phyloP scores from a whole-genome alignment of 2,888 invertebrate species.

The Alentia gelatinosa region DNA sequence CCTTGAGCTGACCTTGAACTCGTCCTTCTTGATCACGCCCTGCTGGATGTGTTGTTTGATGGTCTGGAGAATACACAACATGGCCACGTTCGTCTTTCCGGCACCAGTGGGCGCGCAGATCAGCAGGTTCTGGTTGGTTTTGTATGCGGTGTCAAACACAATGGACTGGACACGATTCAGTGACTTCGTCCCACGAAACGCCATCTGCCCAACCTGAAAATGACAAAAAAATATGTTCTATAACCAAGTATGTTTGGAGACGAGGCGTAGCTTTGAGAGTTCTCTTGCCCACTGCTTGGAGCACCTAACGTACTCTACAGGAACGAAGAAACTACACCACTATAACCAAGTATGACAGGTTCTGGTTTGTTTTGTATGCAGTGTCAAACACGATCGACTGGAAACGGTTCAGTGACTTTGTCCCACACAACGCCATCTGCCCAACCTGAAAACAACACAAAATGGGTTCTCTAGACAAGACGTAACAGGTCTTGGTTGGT shows the following conservation, averaged over 20 bases:
- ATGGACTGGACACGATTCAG: conserved; percentile 97
- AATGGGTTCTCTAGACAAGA: no score
- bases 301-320: no score
- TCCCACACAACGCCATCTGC: conserved; percentile 92
- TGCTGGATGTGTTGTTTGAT: conserved; percentile 89
- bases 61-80: conserved; percentile 94
- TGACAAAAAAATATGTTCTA: not conserved
- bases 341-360: no score
- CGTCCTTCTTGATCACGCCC: conserved; percentile 91
- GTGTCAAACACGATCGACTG: conserved; percentile 97
- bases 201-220: conserved; percentile 89
- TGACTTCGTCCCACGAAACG: conserved; percentile 91
- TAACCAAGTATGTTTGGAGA: not conserved
- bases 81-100: conserved; percentile 99
- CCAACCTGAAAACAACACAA: conserved; percentile 88
- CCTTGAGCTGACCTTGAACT: conserved; percentile 88
- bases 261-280: no score
- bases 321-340: no score
- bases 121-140: conserved; percentile 96
- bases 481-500: conserved; percentile 98
- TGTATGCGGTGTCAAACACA: conserved; percentile 96
- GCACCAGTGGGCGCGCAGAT: conserved; percentile 99
- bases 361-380: conserved; percentile 97
- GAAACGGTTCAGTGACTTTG: conserved; percentile 93
- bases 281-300: no score